Evolutionary conservation across 2,888 invertebrate genomes (phyloP).

Genomic region (Frankliniella fusca): DNA sequence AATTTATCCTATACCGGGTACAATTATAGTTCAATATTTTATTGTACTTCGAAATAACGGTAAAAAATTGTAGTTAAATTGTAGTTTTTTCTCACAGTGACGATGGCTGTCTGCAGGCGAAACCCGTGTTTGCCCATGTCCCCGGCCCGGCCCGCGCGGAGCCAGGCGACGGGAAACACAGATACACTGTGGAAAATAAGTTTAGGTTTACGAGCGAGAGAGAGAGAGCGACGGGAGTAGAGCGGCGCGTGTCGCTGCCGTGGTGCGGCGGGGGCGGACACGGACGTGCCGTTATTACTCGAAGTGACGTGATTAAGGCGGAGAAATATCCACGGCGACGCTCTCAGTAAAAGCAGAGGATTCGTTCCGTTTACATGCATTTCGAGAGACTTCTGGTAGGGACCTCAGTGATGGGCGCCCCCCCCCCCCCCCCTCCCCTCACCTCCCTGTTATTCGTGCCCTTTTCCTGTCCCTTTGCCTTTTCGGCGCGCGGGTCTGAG

Average conservation of each 20-base stretch:
- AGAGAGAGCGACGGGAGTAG: background rate
- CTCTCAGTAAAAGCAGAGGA: background rate
- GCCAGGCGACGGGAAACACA: no score
- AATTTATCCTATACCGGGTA: no score
- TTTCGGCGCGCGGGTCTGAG: no score
- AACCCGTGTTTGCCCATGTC: no score
- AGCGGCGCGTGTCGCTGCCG: background rate
- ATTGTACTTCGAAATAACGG: no score
- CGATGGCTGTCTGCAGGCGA: no score
- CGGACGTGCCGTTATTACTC: background rate
- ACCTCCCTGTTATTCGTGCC: background rate
- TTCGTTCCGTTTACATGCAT: conserved; percentile 24
- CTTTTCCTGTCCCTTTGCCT: background rate
- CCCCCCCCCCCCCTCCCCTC: background rate
- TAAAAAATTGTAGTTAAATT: no score
- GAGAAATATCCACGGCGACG: background rate
- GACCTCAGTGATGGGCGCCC: background rate
- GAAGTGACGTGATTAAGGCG: background rate
- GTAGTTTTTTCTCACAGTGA: no score
- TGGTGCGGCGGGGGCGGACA: background rate
- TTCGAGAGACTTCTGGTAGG: background rate
- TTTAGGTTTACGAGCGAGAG: background rate
- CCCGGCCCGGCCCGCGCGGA: no score
- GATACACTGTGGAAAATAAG: no score
- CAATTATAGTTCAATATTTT: no score